Evolutionary conservation across 2,797 vertebrate genomes (phyloP), one percentile per base, ranked within the genome.

Genomic region (Danionella dracula): DNA sequence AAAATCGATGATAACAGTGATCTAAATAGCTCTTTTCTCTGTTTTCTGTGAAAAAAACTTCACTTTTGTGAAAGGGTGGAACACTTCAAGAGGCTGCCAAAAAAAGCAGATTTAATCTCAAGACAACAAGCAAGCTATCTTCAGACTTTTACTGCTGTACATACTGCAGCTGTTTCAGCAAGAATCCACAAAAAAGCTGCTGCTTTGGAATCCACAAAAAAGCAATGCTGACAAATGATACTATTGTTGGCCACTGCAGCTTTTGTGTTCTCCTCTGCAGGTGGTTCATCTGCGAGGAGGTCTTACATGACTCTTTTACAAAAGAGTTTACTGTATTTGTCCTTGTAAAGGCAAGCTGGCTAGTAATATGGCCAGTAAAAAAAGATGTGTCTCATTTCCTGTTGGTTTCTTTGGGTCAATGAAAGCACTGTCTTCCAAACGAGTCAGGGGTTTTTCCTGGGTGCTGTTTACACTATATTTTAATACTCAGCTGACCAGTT

Each of bases 101-200:
- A 79, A 84, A 45, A 83, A 86, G 69, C 66, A 69, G 75, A 84
- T 82, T 56, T 80, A 77, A 84, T 86, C 76, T 45, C 41, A 75
- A 71, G 59, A 80, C 85, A 87, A 85, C 74, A 84, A 65, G 55
- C 40, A 66, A 71, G 20, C 64, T 67, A 71, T 71, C 65, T 69
- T 62, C 56, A 41, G 71, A 69, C 68, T 35, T 62, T 62, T 80
- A 78, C 70, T 60, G 68, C 16, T 34, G n/a, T 63, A 68, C 65
- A 73, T 53, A 23, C 57, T 40, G 66, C 51, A 72, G 62, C 56
- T 77, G 58, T 53, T 74, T 67, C 71, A 63, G n/a, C n/a, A 42
- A 13, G 8, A 59, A 54, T 50, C 56, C 40, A 29, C 55, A 46
- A 64, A 27, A 2, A 3, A 11, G 66, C 65, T 69, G 66, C n/a